A percentile compares a stretch with the other conserved stretches of the same genome.
phyloP scores from a whole-genome alignment of 2,797 vertebrate genomes.

The Trichosurus vulpecula region DNA sequence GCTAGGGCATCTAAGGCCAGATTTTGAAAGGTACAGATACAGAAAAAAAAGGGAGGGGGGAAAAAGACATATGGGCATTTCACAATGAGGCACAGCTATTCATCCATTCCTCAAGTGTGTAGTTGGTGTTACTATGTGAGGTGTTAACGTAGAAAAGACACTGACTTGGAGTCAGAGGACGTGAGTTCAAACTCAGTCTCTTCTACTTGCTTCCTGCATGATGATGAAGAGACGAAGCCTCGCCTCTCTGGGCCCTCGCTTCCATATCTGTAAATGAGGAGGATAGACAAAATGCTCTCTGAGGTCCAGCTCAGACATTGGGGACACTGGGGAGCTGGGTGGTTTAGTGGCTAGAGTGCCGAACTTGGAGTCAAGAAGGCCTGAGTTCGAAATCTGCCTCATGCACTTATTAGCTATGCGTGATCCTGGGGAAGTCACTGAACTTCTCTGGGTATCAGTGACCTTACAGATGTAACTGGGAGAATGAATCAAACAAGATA shows the following conservation, averaged over 20 bases:
- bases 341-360: neutral
- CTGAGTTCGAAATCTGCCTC: neutral
- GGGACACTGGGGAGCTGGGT: neutral
- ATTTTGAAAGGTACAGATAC: neutral
- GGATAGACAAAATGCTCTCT: neutral
- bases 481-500: neutral
- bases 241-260: neutral
- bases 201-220: neutral
- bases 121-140: neutral
- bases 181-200: neutral
- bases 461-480: accelerated
- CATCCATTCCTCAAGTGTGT: neutral
- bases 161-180: neutral
- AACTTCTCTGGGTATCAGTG: accelerated
- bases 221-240: neutral
- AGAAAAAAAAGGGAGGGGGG: neutral
- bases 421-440: neutral
- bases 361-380: neutral
- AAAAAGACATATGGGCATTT: neutral
- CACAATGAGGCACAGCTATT: neutral
- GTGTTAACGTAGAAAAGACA: neutral
- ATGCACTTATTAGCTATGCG: neutral
- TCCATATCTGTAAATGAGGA: neutral
- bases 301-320: neutral
- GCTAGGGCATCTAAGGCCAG: neutral